A percentile compares a stretch with the other conserved stretches of the same genome.
phyloP scores from a whole-genome alignment of 2,888 invertebrate genomes.

The Epicampocera succincta region DNA sequence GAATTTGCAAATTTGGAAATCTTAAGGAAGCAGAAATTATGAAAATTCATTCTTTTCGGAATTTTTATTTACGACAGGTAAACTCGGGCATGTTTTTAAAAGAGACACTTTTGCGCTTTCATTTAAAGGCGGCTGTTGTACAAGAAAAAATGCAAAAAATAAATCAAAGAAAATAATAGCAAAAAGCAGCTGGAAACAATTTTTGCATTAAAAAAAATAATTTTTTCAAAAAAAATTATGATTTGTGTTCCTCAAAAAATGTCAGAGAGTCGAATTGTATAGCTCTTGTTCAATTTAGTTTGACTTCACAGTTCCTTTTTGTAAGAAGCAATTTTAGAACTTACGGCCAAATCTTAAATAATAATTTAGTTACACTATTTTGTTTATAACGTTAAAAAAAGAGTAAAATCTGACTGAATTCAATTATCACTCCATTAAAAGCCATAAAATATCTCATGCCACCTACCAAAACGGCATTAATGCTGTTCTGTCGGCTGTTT shows the following conservation, averaged over 20 bases:
- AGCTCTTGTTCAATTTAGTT: conserved; percentile 3
- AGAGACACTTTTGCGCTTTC: not conserved
- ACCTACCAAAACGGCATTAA: conserved; percentile 56
- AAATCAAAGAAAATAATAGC: not conserved
- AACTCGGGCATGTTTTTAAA: conserved; percentile 52
- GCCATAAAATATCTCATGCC: conserved; percentile 58
- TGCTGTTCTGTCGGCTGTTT: conserved; percentile 32
- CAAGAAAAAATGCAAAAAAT: conserved; percentile 37
- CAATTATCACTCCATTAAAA: conserved; percentile 66
- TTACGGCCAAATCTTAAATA: conserved; percentile 38
- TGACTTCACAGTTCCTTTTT: not conserved
- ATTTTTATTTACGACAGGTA: conserved; percentile 70
- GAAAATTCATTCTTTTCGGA: conserved; percentile 77
- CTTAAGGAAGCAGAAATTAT: conserved; percentile 68
- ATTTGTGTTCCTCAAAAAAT: too few species aligned
- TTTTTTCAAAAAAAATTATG: too few species aligned
- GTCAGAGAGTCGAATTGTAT: too few species aligned
- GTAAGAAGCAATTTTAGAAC: not conserved
- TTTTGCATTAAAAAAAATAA: too few species aligned
- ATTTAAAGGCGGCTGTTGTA: conserved; percentile 70
- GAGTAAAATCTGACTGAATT: conserved; percentile 34
- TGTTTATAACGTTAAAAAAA: conserved; percentile 12
- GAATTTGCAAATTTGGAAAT: not conserved
- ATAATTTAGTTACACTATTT: conserved; percentile 51
- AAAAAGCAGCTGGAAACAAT: conserved; percentile 59